These are phyloP conservation scores for Drosophila colorata DNA, from an alignment of 2,888 invertebrate genomes.

Conservation along the genomic window DNA sequence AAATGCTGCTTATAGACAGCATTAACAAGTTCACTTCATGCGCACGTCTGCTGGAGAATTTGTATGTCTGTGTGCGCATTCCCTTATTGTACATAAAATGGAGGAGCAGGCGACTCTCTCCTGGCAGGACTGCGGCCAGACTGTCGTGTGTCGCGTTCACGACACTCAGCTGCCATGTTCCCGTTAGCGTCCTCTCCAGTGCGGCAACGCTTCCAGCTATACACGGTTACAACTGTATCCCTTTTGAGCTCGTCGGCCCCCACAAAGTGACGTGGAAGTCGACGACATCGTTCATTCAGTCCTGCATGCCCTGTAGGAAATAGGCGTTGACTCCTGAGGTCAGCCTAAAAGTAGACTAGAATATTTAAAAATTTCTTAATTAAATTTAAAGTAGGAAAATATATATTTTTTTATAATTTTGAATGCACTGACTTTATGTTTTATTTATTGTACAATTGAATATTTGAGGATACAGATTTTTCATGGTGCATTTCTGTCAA, in stretches of 20 bases:
- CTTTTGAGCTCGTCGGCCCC: slow-evolving; percentile 53
- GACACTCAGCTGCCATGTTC: slow-evolving; percentile 68
- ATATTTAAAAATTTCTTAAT: slow-evolving; percentile 23
- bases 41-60: slow-evolving; percentile 47
- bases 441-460: slow-evolving; percentile 6
- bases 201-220: slow-evolving; percentile 55
- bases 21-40: slow-evolving; percentile 73
- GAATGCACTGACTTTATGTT: too few relatives aligned
- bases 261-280: slow-evolving; percentile 38
- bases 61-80: slow-evolving; percentile 60
- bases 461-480: slow-evolving; percentile 2
- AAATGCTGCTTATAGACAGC: slow-evolving; percentile 74
- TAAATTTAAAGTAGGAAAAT: background rate
- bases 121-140: slow-evolving; percentile 36
- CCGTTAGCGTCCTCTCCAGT: slow-evolving; percentile 37
- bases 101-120: slow-evolving; percentile 31
- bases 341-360: slow-evolving; percentile 68
- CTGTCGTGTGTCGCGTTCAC: slow-evolving; percentile 45
- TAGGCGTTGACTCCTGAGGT: slow-evolving; percentile 33
- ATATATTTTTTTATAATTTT: background rate
- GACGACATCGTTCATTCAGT: slow-evolving; percentile 57
- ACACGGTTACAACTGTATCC: slow-evolving; percentile 78
- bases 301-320: slow-evolving; percentile 68
- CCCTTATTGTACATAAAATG: slow-evolving; percentile 75
- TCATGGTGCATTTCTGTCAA: slow-evolving; percentile 27